A percentile compares a stretch with the other conserved stretches of the same genome.
Conservation (phyloP, 2,888 invertebrate genomes). For the Tiphia femorata region DNA sequence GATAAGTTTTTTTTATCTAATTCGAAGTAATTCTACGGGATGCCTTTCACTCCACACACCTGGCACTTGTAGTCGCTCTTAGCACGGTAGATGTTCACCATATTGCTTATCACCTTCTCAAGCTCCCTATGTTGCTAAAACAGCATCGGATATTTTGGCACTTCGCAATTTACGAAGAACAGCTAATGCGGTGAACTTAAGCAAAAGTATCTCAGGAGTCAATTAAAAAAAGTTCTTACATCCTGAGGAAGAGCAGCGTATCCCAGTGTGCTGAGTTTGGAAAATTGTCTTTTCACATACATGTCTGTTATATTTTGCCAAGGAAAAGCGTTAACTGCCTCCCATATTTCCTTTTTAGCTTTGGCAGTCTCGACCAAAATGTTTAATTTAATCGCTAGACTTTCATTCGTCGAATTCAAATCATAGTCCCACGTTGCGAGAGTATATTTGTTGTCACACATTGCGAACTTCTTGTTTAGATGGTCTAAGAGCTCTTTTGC, state of each 20-base stretch:
- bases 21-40: too few species aligned
- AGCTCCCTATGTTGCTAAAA: conserved; percentile 72
- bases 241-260: conserved; percentile 79
- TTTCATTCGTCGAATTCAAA: conserved; percentile 82
- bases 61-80: conserved; percentile 80
- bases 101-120: conserved; percentile 76
- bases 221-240: conserved; percentile 50
- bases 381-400: conserved; percentile 72
- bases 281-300: conserved; percentile 80
- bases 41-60: too few species aligned
- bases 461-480: conserved; percentile 74
- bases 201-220: background rate
- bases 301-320: conserved; percentile 82
- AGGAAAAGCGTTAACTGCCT: conserved; percentile 77
- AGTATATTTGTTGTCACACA: conserved; percentile 73
- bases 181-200: too few species aligned
- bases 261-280: conserved; percentile 80
- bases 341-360: conserved; percentile 76
- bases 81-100: conserved; percentile 83
- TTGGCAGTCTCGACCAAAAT: conserved; percentile 69
- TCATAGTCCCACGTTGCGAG: conserved; percentile 82
- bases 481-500: conserved; percentile 76
- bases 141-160: too few species aligned
- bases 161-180: too few species aligned
- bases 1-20: conserved; percentile 72